Conservation (phyloP, 2,888 invertebrate genomes). For the Acanthopleura granulata region DNA sequence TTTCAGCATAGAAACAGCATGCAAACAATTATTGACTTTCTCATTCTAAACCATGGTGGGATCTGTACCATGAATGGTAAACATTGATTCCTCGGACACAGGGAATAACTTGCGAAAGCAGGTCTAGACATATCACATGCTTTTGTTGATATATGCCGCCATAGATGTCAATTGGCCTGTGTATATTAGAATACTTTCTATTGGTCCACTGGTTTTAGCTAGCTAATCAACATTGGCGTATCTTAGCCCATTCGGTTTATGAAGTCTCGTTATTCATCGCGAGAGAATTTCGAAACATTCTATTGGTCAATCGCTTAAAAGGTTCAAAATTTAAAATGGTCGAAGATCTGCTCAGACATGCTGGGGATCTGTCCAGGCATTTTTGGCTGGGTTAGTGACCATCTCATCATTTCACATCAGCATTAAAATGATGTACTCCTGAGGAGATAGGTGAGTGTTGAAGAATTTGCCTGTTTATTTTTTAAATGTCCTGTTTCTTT, state of each 20-base stretch:
- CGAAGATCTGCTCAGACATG: constrained; percentile 4
- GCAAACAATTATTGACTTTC: no score
- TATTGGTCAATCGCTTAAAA: background rate
- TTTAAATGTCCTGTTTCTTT: no score
- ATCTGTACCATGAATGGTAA: no score
- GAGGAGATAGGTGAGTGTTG: no score
- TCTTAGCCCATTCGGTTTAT: background rate
- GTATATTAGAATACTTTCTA: background rate
- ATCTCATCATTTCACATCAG: no score
- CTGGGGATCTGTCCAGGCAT: background rate
- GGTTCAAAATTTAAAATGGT: constrained; percentile 18
- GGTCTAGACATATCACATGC: background rate
- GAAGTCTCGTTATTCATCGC: background rate
- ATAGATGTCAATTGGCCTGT: background rate
- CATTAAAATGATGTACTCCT: no score
- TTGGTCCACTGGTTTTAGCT: background rate
- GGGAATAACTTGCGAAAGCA: no score
- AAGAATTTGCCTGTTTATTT: no score
- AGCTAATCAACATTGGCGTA: background rate
- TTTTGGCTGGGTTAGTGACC: no score
- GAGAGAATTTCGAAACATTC: constrained; percentile 1
- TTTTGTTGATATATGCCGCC: constrained; percentile 5
- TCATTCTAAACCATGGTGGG: no score
- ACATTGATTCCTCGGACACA: no score
- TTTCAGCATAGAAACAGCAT: no score